Evolutionary conservation across 2,888 invertebrate species (phyloP).

Genomic region (Beris chalybata): DNA sequence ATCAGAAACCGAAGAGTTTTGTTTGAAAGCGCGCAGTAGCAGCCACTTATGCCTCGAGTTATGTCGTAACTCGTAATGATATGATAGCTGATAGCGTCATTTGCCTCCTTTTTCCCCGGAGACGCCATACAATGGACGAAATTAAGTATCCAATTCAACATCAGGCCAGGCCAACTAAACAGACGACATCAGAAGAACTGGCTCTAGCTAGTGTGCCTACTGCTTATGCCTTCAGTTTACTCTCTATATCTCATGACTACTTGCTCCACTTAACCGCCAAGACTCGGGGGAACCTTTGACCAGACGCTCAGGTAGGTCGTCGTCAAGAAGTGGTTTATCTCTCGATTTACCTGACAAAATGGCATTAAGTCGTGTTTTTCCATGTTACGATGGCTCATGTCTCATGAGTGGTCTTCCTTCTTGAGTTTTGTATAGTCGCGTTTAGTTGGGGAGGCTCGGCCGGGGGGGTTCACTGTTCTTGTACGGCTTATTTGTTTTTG

Average conservation of each 20-base stretch:
- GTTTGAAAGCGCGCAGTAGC: constrained; percentile 3
- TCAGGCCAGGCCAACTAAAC: neutral
- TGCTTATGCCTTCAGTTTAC: no score
- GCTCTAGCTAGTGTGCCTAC: neutral
- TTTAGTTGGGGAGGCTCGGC: no score
- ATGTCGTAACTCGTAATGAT: constrained; percentile 8
- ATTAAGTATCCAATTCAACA: neutral
- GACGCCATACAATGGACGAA: constrained; percentile 24
- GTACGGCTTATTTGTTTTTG: no score
- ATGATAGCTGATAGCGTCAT: constrained; percentile 21
- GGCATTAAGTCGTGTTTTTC: constrained; percentile 44
- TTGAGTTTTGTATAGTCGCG: no score
- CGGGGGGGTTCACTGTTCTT: no score
- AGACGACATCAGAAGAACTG: neutral
- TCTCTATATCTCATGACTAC: constrained; percentile 15
- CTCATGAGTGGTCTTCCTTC: constrained; percentile 26
- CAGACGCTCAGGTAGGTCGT: constrained; percentile 34
- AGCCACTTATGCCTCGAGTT: constrained; percentile 9
- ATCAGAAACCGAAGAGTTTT: constrained; percentile 9
- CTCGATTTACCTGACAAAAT: constrained; percentile 44
- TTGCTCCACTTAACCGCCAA: constrained; percentile 29
- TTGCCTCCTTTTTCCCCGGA: constrained; percentile 14
- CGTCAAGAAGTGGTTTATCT: constrained; percentile 39
- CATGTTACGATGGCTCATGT: constrained; percentile 42
- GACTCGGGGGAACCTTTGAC: constrained; percentile 29